phyloP scores from a whole-genome alignment of 2,797 vertebrate genomes.

The Tapirus indicus region DNA sequence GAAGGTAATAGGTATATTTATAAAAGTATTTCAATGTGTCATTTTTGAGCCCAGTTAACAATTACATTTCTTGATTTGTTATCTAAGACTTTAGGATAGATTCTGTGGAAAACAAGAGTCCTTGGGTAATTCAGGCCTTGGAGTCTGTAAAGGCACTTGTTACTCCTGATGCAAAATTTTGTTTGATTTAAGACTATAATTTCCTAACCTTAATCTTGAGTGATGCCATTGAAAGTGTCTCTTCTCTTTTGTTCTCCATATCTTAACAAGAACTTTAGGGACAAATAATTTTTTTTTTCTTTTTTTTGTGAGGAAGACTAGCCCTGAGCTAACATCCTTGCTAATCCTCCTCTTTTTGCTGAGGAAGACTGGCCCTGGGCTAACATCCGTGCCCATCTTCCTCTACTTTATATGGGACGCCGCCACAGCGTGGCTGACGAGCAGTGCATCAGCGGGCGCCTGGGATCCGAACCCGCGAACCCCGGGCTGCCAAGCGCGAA shows the following conservation, averaged over 20 bases:
- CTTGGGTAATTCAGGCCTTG: not conserved
- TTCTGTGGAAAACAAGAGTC: not conserved
- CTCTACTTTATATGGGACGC: too few species aligned
- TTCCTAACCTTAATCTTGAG: constrained; percentile 47
- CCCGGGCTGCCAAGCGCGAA: too few species aligned
- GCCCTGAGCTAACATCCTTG: too few species aligned
- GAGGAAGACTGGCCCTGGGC: too few species aligned
- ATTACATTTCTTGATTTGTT: not conserved
- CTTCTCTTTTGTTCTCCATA: not conserved
- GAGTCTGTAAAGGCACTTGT: not conserved
- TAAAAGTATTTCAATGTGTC: not conserved
- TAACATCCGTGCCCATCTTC: too few species aligned
- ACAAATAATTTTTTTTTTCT: constrained; percentile 34
- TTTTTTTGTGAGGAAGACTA: too few species aligned
- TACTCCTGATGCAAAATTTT: not conserved
- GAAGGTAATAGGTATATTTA: constrained; percentile 4
- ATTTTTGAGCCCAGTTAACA: constrained; percentile 46
- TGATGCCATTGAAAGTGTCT: not conserved
- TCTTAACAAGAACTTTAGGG: constrained; percentile 8
- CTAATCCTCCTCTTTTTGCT: too few species aligned
- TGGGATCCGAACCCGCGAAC: too few species aligned
- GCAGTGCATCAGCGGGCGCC: too few species aligned
- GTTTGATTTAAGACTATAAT: not conserved
- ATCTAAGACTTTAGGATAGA: not conserved
- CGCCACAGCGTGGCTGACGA: too few species aligned